Conservation (phyloP, 2,113 vertebrate species). For the Rhinopomastus cyanomelas region DNA sequence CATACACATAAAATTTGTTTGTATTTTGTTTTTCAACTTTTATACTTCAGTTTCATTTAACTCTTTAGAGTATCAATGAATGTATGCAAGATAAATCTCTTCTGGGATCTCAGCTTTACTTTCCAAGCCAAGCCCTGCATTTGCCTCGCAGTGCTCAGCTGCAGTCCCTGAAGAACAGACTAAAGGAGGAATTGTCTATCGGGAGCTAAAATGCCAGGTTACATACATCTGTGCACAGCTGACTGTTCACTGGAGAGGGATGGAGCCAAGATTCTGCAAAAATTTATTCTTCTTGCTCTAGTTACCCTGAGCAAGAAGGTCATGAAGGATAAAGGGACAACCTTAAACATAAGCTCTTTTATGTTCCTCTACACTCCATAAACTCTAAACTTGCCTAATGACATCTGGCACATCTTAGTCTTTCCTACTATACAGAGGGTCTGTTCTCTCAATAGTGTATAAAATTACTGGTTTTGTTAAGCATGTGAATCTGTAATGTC, state of each 20-base stretch:
- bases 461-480: slow-evolving; percentile 26
- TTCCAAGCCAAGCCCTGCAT: not conserved
- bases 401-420: not conserved
- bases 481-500: not conserved
- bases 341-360: slow-evolving; percentile 26
- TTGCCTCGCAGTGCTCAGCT: not conserved
- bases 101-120: not conserved
- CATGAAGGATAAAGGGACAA: not conserved
- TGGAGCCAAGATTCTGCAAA: slow-evolving; percentile 8
- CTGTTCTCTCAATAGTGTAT: not conserved
- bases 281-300: not conserved
- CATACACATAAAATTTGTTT: not conserved
- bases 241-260: slow-evolving; percentile 1
- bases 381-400: not conserved
- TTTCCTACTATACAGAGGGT: not conserved
- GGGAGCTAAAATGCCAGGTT: not conserved
- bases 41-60: not conserved
- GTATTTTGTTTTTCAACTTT: not conserved
- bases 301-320: not conserved
- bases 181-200: not conserved
- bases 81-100: not conserved
- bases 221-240: not conserved
- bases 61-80: not conserved
- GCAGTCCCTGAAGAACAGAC: not conserved
- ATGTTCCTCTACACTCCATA: slow-evolving; percentile 6